Percentiles rank a stretch among this genome's conserved stretches.
phyloP scores from a whole-genome alignment of 2,113 vertebrate species.

The Myodes glareolus region DNA sequence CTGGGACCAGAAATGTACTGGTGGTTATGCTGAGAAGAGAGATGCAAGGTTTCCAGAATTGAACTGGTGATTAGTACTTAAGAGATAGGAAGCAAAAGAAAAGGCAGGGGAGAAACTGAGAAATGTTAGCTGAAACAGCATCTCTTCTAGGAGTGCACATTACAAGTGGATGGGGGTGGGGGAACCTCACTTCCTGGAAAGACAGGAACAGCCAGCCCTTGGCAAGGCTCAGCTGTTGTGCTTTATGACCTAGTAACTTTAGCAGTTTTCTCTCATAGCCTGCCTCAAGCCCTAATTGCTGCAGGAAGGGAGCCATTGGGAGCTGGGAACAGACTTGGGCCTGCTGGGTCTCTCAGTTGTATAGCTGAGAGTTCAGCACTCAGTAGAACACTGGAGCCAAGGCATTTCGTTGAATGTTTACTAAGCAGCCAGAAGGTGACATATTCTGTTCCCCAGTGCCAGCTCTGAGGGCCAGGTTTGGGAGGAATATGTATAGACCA shows the following conservation, averaged over 20 bases:
- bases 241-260: slow-evolving; percentile 19
- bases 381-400: slow-evolving; percentile 68
- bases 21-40: background rate
- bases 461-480: background rate
- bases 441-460: slow-evolving; percentile 16
- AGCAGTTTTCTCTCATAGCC: background rate
- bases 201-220: slow-evolving; percentile 13
- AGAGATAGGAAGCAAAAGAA: background rate
- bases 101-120: background rate
- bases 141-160: background rate
- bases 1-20: background rate
- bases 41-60: slow-evolving; percentile 33
- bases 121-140: background rate
- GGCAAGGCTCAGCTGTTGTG: background rate
- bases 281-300: background rate
- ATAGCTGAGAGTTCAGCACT: background rate
- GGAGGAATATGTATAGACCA: slow-evolving; percentile 49
- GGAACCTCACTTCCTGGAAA: slow-evolving; percentile 42
- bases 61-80: background rate
- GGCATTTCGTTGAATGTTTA: slow-evolving; percentile 73
- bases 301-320: background rate
- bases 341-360: background rate
- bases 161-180: background rate
- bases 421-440: slow-evolving; percentile 73
- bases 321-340: background rate